phyloP scores from a whole-genome alignment of 2,888 invertebrate species.

The Lasioglossum leucozonium region DNA sequence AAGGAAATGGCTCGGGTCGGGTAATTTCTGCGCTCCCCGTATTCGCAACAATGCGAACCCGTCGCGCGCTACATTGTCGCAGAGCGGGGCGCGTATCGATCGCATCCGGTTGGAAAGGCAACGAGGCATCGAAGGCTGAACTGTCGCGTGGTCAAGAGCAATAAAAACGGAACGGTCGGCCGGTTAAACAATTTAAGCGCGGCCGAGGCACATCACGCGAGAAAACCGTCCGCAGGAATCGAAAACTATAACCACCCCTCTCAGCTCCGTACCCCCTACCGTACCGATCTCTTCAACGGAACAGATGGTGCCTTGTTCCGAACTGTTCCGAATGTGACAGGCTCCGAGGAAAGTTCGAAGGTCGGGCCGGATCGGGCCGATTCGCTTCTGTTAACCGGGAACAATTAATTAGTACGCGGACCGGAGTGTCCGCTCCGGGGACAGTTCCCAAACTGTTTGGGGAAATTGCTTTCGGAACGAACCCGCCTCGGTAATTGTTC shows the following conservation, averaged over 20 bases:
- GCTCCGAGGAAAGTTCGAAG: background rate
- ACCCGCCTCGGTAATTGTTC: background rate
- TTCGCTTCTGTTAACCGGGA: conserved; percentile 2
- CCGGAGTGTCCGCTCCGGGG: conserved; percentile 8
- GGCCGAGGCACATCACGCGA: conserved; percentile 11
- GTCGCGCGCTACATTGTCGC: conserved; percentile 62
- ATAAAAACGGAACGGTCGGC: conserved; percentile 51
- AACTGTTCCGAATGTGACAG: background rate
- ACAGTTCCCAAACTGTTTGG: background rate
- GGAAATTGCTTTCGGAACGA: conserved; percentile 23
- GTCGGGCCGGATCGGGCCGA: background rate
- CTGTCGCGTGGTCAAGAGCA: conserved; percentile 63
- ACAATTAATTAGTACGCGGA: conserved; percentile 6
- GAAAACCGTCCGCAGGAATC: background rate
- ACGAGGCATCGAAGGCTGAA: conserved; percentile 60
- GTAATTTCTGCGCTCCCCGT: conserved; percentile 30
- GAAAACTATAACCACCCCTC: background rate
- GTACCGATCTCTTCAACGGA: background rate
- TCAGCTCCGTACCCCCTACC: no score
- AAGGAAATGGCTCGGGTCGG: conserved; percentile 8
- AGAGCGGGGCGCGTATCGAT: conserved; percentile 57
- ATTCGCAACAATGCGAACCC: conserved; percentile 52
- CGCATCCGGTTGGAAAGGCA: conserved; percentile 53
- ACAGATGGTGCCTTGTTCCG: background rate
- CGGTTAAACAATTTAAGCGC: conserved; percentile 44